phyloP scores from a whole-genome alignment of 2,888 invertebrate species.

The Seira sanloemensis region DNA sequence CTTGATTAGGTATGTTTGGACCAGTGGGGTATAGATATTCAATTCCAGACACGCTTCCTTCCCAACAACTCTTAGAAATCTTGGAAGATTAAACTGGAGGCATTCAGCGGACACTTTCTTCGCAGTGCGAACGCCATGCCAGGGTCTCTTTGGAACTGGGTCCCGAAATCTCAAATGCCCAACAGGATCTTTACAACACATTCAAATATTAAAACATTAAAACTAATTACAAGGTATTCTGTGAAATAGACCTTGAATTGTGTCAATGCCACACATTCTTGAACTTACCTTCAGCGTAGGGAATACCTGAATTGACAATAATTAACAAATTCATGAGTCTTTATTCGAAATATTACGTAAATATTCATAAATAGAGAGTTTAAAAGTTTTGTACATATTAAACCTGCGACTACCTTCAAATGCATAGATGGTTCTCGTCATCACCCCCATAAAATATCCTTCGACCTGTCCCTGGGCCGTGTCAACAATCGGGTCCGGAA shows the following conservation, averaged over 20 bases:
- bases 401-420: slow-evolving; percentile 71
- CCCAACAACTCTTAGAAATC: slow-evolving; percentile 37
- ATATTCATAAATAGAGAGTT: no score
- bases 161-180: slow-evolving; percentile 34
- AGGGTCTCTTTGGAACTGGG: slow-evolving; percentile 45
- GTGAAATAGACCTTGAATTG: no score
- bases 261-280: no score
- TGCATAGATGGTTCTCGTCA: slow-evolving; percentile 60
- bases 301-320: no score
- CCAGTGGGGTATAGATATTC: slow-evolving; percentile 50
- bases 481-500: slow-evolving; percentile 40
- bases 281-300: slow-evolving; percentile 26
- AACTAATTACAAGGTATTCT: no score
- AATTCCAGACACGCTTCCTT: slow-evolving; percentile 50
- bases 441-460: slow-evolving; percentile 63
- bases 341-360: no score
- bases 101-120: slow-evolving; percentile 28
- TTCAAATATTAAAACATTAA: background rate
- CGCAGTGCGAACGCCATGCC: slow-evolving; percentile 36
- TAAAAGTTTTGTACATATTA: no score
- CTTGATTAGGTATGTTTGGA: background rate
- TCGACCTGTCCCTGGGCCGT: slow-evolving; percentile 49
- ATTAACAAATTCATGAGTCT: no score
- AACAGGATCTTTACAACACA: background rate
- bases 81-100: slow-evolving; percentile 49